Percentiles rank a stretch among this genome's conserved stretches.
phyloP scores from a whole-genome alignment of 2,113 vertebrate species.

The Ondatra zibethicus region DNA sequence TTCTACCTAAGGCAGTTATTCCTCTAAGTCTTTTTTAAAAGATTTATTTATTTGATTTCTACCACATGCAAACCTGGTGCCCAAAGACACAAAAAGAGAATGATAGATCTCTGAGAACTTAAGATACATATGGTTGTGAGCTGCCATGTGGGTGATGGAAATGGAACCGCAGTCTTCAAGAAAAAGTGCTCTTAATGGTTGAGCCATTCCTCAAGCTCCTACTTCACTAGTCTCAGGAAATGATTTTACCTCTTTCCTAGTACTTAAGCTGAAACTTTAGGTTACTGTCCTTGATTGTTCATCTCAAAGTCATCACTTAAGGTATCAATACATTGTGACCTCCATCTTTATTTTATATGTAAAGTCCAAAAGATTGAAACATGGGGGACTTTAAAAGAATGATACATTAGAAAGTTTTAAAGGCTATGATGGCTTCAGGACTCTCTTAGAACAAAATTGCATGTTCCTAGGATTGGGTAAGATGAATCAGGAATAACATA shows the following conservation, averaged over 20 bases:
- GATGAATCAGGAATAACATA: not conserved
- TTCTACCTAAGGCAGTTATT: not conserved
- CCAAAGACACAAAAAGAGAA: not conserved
- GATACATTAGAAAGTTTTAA: not conserved
- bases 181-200: not conserved
- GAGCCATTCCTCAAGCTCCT: not conserved
- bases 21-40: not conserved
- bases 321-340: not conserved
- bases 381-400: not conserved
- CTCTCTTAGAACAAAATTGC: not conserved
- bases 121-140: not conserved
- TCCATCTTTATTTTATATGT: conserved; percentile 29
- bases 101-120: not conserved
- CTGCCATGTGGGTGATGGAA: not conserved
- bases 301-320: not conserved
- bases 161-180: not conserved
- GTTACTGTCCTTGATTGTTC: not conserved
- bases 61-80: not conserved
- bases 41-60: not conserved
- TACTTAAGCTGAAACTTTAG: not conserved
- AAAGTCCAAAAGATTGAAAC: conserved; percentile 2
- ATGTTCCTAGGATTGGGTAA: not conserved
- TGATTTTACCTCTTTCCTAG: not conserved
- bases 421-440: not conserved
- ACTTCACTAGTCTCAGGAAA: not conserved